Evolutionary conservation across 35 echinoderm and acorn worm species (phyloP).

Genomic region (Strongylocentrotus purpuratus): DNA sequence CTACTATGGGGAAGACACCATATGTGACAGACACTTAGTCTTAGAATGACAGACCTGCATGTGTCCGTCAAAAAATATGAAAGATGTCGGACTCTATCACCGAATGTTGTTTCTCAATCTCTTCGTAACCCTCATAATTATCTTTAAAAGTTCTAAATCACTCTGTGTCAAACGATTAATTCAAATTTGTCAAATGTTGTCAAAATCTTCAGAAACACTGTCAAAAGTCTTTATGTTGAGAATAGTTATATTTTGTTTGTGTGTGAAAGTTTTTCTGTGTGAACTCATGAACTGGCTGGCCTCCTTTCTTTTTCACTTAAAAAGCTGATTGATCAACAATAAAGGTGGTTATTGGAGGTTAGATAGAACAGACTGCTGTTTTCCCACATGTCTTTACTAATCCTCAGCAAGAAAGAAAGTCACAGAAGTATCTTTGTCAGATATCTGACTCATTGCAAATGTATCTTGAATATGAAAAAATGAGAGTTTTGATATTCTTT

Average conservation of each 20-base stretch:
- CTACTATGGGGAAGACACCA: neutral
- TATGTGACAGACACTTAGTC: constrained; percentile 28
- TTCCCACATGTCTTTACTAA: neutral
- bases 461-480: neutral
- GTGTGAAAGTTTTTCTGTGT: too few relatives aligned
- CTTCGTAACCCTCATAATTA: neutral
- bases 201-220: too few relatives aligned
- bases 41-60: neutral
- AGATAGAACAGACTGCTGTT: neutral
- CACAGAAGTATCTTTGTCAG: neutral
- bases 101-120: neutral
- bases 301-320: too few relatives aligned
- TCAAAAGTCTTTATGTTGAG: too few relatives aligned
- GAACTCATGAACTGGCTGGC: too few relatives aligned
- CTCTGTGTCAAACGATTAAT: neutral
- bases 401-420: neutral
- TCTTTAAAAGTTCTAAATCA: neutral
- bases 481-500: too few relatives aligned
- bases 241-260: too few relatives aligned
- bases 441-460: neutral
- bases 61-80: neutral
- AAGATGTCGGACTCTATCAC: neutral
- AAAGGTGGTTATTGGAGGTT: too few relatives aligned
- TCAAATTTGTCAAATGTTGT: too few relatives aligned
- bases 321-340: too few relatives aligned